Evolutionary conservation across 2,797 vertebrate genomes (phyloP), one percentile per base, ranked within the genome.

Genomic region (Smutsia temminckii): DNA sequence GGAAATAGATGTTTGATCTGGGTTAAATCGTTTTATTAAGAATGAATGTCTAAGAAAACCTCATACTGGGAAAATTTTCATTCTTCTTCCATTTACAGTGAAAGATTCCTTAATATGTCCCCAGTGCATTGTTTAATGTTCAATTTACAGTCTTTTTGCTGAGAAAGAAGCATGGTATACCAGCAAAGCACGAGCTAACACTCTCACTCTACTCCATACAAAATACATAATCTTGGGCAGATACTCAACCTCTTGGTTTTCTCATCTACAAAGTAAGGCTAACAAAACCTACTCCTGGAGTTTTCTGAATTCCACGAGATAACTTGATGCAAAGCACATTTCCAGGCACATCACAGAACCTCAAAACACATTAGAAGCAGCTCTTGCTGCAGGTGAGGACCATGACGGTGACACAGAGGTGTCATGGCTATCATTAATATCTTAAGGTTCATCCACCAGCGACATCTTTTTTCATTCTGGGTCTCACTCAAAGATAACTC

Each of bases 11-110:
- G 40, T 14, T 85, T 91, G 80, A 71, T 42, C 27, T 57, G 79
- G 29, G 17, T 29, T 90, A 59, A 71, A 79, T 3, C 21, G 14
- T 79, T 95, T 85, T 66, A 18, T 37, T 32, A 71, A 88, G 40
- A 93, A 51, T 57, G 29, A 89, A 42, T 25, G 1, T 77, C 71
- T 77, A 85, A 74, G 84, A 77, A 96, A 81, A 83, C 9, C 8
- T 83, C 77, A 69, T 7, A 46, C 68, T 32, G 71, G 53, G 34
- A 83, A 92, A 61, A 34, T 64, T 87, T 92, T 64, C 37, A 55
- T 16, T 91, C 0, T 0, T 61, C 29, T 74, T 93, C 40, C 32
- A 51, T 46, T 91, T 83, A 75, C 10, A 89, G 21, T 6, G 12
- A 71, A 93, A 83, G 13, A 89, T 34, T 74, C 61, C 51, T 81